Conservation (phyloP, 2,888 invertebrate genomes). For the Melolontha melolontha region DNA sequence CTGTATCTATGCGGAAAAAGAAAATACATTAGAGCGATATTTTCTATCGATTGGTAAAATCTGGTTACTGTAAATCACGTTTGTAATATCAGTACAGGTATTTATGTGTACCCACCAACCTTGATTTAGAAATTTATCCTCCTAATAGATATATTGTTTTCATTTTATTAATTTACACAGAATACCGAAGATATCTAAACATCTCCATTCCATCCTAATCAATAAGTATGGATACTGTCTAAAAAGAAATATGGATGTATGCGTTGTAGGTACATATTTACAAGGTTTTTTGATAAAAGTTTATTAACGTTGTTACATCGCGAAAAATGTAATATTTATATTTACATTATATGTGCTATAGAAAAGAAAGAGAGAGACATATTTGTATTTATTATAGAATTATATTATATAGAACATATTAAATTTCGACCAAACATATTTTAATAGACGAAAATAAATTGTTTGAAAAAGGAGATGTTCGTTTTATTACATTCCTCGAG, state of each 20-base stretch:
- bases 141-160: background rate
- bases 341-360: slow-evolving; percentile 47
- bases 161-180: background rate
- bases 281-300: slow-evolving; percentile 42
- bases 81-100: too few relatives aligned
- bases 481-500: slow-evolving; percentile 38
- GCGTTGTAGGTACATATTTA: too few relatives aligned
- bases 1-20: too few relatives aligned
- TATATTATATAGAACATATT: slow-evolving; percentile 31
- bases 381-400: slow-evolving; percentile 53
- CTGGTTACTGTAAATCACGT: too few relatives aligned
- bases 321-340: slow-evolving; percentile 46
- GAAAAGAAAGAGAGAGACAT: slow-evolving; percentile 14
- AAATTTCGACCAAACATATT: slow-evolving; percentile 49
- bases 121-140: too few relatives aligned
- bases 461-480: slow-evolving; percentile 31
- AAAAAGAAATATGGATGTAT: slow-evolving; percentile 6
- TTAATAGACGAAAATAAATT: slow-evolving; percentile 49
- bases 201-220: too few relatives aligned
- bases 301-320: slow-evolving; percentile 52
- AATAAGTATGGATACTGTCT: too few relatives aligned
- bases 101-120: too few relatives aligned
- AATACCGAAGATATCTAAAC: background rate
- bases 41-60: too few relatives aligned
- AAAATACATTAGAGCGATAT: too few relatives aligned